These are phyloP conservation scores for Platysternon megacephalum DNA, from an alignment of 2,113 vertebrate species.

Conservation along the genomic window DNA sequence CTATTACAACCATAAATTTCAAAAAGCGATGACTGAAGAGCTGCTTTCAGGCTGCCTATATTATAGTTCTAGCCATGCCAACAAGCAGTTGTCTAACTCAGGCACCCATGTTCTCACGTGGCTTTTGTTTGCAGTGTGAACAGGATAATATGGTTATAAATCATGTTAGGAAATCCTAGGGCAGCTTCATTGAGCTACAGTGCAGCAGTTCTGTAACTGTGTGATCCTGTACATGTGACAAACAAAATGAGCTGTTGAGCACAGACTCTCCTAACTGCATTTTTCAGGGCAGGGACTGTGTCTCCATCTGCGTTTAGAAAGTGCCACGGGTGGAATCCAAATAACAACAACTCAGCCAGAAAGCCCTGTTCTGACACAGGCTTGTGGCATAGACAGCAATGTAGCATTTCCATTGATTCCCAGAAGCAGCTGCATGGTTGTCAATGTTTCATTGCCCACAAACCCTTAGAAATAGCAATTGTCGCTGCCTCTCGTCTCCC, in stretches of 20 bases:
- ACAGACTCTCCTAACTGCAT: neutral
- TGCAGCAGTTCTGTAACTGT: neutral
- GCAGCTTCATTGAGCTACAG: neutral
- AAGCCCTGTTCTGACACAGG: neutral
- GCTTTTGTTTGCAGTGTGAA: neutral
- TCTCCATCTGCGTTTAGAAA: neutral
- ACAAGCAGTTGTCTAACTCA: neutral
- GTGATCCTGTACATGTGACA: neutral
- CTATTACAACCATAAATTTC: neutral
- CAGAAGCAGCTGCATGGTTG: neutral
- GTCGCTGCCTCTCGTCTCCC: neutral
- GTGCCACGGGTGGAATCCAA: neutral
- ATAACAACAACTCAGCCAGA: neutral
- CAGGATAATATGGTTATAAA: neutral
- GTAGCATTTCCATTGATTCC: rapidly evolving
- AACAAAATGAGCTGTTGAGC: neutral
- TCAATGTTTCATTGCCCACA: rapidly evolving
- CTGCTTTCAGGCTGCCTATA: neutral
- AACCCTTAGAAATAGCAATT: neutral
- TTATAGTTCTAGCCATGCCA: neutral
- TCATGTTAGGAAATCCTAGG: neutral
- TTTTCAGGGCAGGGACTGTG: neutral
- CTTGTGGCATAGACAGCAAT: neutral
- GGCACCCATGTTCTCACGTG: neutral
- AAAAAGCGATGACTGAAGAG: neutral